Evolutionary conservation across 1,140 invertebrate species (phyloP), one percentile per base, ranked within the genome.

Genomic region (Cyphomyrmex costatus): DNA sequence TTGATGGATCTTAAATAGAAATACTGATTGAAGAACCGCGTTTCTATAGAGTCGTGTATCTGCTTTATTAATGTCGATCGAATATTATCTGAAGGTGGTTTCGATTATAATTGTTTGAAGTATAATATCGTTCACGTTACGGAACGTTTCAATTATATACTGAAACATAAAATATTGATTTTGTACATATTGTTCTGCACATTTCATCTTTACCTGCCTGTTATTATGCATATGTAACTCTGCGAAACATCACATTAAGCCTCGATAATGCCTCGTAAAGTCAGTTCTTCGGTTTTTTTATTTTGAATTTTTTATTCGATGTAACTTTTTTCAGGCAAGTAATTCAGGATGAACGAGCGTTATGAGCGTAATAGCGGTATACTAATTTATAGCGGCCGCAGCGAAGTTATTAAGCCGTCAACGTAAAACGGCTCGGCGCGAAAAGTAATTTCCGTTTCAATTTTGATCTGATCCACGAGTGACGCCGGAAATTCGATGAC

Each of bases 401-500:
- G 36, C 79, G 27, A 73, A 83, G 68, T 73, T 80, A 80, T 80
- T 71, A 83, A 83, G 61, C 79, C 68, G 68, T 74, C 68, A 83
- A 3, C 53, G 51, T 83, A 83, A 83, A 83, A 83, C 53, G 68
- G 36, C 68, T 74, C 68, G 79, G 79, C 66, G 79, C 79, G 68
- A 83, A 83, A 83, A 83, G 79, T 83, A 83, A 83, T 83, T 83
- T 83, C 79, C 79, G 79, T 42, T 83, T 83, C 79, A 83, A 83
- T 83, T 83, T 83, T 83, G 79, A 73, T 83, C 79, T 42, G 79
- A 83, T 83, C 79, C 79, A 36, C 79, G 66, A 73, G 66, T 73
- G 79, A 83, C 58, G 68, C 66, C 77, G 88, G 84, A 89, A 89
- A 89, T 89, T 89, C 88, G 88, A 89, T 89, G 88, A 89, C 80